phyloP scores from a whole-genome alignment of 2,888 invertebrate genomes.

The Cremastinae sp. region DNA sequence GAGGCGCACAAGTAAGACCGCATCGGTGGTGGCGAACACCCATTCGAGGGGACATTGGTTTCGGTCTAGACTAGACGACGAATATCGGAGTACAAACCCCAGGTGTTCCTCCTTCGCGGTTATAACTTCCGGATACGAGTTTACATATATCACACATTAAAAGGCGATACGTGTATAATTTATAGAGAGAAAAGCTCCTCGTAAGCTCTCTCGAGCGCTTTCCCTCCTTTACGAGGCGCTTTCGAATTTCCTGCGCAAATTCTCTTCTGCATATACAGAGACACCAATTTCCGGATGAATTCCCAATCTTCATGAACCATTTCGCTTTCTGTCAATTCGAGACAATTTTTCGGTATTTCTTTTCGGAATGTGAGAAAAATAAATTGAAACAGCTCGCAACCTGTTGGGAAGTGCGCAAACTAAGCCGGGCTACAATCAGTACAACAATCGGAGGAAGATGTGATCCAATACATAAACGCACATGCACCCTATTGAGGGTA shows the following conservation, averaged over 20 bases:
- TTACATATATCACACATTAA: not conserved
- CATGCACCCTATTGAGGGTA: not conserved
- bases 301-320: no score
- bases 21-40: not conserved
- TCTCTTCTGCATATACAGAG: no score
- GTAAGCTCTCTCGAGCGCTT: no score
- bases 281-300: no score
- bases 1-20: not conserved
- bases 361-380: no score
- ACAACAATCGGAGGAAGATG: not conserved
- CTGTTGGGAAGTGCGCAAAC: no score
- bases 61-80: not conserved
- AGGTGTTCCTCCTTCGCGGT: conserved; percentile 48
- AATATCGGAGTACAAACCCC: conserved; percentile 25
- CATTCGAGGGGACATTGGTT: not conserved
- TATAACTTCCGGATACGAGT: conserved; percentile 12
- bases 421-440: no score
- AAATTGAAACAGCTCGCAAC: no score
- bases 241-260: no score
- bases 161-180: not conserved
- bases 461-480: not conserved
- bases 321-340: no score
- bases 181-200: not conserved
- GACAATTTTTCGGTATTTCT: no score
- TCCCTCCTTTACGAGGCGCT: no score